Conservation (phyloP, 2,888 invertebrate genomes). For the Entomobrya proxima region DNA sequence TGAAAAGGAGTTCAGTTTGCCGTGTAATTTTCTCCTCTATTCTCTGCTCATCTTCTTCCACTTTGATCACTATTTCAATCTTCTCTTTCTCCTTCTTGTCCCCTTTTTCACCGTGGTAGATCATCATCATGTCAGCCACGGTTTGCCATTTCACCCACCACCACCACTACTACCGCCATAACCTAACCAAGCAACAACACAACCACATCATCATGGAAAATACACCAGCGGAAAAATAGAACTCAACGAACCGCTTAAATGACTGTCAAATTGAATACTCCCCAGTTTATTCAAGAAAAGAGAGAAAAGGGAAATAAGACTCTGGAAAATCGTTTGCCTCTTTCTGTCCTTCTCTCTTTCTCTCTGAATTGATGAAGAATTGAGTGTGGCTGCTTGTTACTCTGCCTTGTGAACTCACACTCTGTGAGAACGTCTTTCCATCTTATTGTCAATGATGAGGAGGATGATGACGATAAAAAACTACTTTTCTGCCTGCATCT, state of each 20-base stretch:
- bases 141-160: slow-evolving; percentile 16
- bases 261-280: slow-evolving; percentile 60
- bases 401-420: slow-evolving; percentile 5
- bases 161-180: neutral
- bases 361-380: slow-evolving; percentile 56
- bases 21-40: neutral
- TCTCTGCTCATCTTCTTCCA: slow-evolving; percentile 14
- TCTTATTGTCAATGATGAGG: slow-evolving; percentile 37
- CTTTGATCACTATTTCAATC: slow-evolving; percentile 54
- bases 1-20: neutral
- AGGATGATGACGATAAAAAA: slow-evolving; percentile 36
- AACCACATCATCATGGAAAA: neutral
- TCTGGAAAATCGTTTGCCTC: slow-evolving; percentile 32
- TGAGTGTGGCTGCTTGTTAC: slow-evolving; percentile 59
- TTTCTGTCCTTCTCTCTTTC: too few species aligned
- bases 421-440: slow-evolving; percentile 7
- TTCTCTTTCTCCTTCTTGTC: too few species aligned
- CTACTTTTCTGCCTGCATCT: slow-evolving; percentile 51
- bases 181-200: neutral
- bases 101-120: slow-evolving; percentile 9
- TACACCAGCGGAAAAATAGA: slow-evolving; percentile 34
- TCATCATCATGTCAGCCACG: slow-evolving; percentile 28
- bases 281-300: slow-evolving; percentile 46
- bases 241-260: slow-evolving; percentile 56
- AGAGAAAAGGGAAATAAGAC: slow-evolving; percentile 34